These are phyloP conservation scores for Oryzias woworae DNA, from an alignment of 2,113 vertebrate genomes.

Conservation along the genomic window DNA sequence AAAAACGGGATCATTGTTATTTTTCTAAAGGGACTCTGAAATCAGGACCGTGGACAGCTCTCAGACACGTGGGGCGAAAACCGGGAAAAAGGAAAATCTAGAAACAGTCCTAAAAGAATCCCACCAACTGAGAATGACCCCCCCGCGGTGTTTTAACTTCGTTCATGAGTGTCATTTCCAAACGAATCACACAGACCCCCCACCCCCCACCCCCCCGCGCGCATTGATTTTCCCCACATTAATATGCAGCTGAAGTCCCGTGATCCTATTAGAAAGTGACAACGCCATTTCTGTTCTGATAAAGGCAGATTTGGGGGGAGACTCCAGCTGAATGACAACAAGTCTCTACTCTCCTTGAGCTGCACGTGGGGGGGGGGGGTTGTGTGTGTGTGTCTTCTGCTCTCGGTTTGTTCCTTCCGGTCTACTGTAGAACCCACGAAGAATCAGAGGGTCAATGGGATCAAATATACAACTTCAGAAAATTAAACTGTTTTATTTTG, in stretches of 20 bases:
- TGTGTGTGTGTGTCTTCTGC: constrained; percentile 44
- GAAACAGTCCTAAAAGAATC: no score
- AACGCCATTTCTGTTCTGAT: constrained; percentile 67
- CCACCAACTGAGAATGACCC: no score
- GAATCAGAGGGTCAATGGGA: no score
- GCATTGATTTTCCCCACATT: constrained; percentile 66
- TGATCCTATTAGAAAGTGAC: constrained; percentile 71
- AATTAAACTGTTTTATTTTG: no score
- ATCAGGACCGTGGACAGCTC: constrained; percentile 34
- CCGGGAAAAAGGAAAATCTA: no score
- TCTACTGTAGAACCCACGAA: not conserved
- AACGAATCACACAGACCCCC: not conserved
- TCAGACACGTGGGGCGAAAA: no score
- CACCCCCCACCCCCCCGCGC: not conserved
- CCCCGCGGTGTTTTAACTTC: not conserved
- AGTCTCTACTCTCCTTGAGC: constrained; percentile 54
- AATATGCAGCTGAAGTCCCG: constrained; percentile 65
- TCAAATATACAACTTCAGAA: no score
- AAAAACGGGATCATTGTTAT: no score
- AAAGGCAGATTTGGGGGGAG: constrained; percentile 58
- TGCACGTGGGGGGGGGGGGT: not conserved
- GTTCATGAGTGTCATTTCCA: not conserved
- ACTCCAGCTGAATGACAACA: constrained; percentile 64
- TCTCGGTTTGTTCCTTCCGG: constrained; percentile 56
- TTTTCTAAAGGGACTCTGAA: not conserved